Evolutionary conservation across 2,797 vertebrate genomes (phyloP).

Genomic region (Sebastes matsubarae): DNA sequence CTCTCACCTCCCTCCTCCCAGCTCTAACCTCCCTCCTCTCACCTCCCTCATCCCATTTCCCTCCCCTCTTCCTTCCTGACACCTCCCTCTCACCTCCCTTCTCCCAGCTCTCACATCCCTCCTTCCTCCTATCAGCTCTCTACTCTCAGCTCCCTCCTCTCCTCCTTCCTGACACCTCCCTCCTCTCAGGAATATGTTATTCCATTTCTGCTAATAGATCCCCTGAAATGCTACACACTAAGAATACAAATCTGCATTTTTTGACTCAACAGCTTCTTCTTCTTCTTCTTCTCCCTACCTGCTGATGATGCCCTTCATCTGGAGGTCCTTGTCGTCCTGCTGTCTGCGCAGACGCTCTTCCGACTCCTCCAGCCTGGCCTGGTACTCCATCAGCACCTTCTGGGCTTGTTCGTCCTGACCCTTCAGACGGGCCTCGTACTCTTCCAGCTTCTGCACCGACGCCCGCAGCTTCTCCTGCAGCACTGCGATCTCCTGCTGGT

Average conservation of each 20-base stretch:
- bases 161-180: too few relatives aligned
- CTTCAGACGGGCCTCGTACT: constrained; percentile 93
- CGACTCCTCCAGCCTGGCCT: constrained; percentile 95
- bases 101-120: too few relatives aligned
- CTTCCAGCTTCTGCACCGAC: constrained; percentile 96
- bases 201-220: too few relatives aligned
- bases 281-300: constrained; percentile 76
- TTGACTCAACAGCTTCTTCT: not conserved
- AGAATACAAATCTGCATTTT: not conserved
- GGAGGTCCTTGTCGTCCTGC: constrained; percentile 98
- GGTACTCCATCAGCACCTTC: constrained; percentile 97
- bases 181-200: too few relatives aligned
- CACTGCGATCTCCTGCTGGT: constrained; percentile 92
- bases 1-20: too few relatives aligned
- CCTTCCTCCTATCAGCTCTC: too few relatives aligned
- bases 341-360: constrained; percentile 94
- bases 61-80: too few relatives aligned
- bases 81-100: too few relatives aligned
- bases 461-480: constrained; percentile 95
- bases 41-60: too few relatives aligned
- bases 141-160: too few relatives aligned
- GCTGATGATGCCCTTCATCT: constrained; percentile 99
- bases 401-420: constrained; percentile 96
- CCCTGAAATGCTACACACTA: too few relatives aligned
- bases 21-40: too few relatives aligned